Evolutionary conservation across 30 jellyfish, hydroid and myxozoan genomes (phyloP).

Genomic region (Turritopsis rubra): DNA sequence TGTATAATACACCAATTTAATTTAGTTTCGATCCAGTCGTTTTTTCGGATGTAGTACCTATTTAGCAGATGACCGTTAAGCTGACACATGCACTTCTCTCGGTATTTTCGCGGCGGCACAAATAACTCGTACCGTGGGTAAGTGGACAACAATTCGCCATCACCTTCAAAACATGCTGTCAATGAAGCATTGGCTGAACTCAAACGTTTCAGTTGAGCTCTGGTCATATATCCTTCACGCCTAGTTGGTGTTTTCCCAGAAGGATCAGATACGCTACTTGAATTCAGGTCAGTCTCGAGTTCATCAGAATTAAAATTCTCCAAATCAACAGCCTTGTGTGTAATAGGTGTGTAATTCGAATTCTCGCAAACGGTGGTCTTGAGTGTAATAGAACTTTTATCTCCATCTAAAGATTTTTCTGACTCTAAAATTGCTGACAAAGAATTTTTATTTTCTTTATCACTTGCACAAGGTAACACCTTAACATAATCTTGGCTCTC

Average conservation of each 20-base stretch:
- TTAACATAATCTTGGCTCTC: background rate
- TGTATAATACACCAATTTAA: background rate
- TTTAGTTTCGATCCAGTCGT: background rate
- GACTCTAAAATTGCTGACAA: background rate
- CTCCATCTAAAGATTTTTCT: background rate
- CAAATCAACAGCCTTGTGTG: too few relatives aligned
- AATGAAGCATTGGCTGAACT: background rate
- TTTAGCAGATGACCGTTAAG: background rate
- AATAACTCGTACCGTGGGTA: background rate
- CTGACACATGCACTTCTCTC: background rate
- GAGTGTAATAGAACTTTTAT: too few relatives aligned
- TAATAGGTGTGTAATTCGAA: too few relatives aligned
- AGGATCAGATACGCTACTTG: too few relatives aligned
- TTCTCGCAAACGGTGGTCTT: too few relatives aligned
- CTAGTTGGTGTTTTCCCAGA: background rate
- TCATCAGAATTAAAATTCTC: too few relatives aligned
- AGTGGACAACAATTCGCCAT: background rate
- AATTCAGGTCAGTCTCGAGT: too few relatives aligned
- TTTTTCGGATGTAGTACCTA: background rate
- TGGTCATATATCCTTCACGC: background rate
- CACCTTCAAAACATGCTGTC: background rate
- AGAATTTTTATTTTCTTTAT: too few relatives aligned
- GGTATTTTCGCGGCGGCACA: background rate
- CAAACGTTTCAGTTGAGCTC: background rate
- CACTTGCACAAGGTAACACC: background rate